These are phyloP conservation scores for Antechinus stuartii DNA, from an alignment of 2,113 vertebrate species.

Conservation along the genomic window DNA sequence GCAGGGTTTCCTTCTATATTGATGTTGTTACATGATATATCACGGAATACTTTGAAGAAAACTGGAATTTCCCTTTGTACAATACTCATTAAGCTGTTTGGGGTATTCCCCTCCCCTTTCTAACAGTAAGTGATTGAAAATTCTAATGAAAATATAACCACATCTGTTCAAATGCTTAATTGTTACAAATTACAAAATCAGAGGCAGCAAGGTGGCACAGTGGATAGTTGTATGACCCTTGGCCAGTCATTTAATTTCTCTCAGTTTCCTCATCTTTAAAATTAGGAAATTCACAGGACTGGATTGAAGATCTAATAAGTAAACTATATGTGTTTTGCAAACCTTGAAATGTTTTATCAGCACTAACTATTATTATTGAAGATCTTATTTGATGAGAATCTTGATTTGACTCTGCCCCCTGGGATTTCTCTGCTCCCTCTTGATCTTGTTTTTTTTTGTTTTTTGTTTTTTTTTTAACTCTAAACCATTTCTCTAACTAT, in stretches of 20 bases:
- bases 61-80: constrained; percentile 35
- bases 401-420: background rate
- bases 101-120: constrained; percentile 20
- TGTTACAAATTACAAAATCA: background rate
- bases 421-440: background rate
- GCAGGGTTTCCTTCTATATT: background rate
- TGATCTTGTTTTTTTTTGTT: background rate
- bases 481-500: background rate
- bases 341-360: background rate
- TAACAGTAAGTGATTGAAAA: constrained; percentile 48
- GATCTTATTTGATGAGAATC: background rate
- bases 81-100: background rate
- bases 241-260: background rate
- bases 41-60: constrained; percentile 46
- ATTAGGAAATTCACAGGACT: background rate
- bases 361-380: background rate
- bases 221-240: background rate
- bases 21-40: background rate
- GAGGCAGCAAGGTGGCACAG: background rate
- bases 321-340: background rate
- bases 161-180: constrained; percentile 35
- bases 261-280: background rate
- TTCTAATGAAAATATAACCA: constrained; percentile 19
- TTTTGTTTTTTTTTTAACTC: background rate
- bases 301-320: too few species aligned